Evolutionary conservation across 1,140 invertebrate genomes (phyloP), one percentile per base, ranked within the genome.

Genomic region (Lordiphosa clarofinis): DNA sequence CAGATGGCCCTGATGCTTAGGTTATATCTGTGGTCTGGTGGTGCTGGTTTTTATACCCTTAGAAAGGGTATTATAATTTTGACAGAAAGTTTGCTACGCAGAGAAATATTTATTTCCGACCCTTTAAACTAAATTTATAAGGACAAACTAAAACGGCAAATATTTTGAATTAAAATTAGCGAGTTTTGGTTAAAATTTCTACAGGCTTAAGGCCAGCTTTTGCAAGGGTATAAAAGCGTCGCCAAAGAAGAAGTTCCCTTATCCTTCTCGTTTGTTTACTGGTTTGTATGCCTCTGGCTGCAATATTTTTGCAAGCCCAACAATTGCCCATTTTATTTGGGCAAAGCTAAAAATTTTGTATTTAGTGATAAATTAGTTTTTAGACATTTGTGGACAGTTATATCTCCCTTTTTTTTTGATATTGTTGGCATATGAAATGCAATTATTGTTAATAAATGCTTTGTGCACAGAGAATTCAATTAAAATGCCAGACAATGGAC

Each of bases 391-490:
- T 67, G 52, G 76, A 82, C 76, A 82, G 71, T 57, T 53, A 69
- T 67, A 61, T 70, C 52, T 59, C 72, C 12, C 39, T 38, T 52
- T 37, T n/a, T 31, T 28, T n/a, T 31, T 28, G 33, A 2, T 44
- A 24, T 44, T 28, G 9, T 11, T 54, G 57, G 53, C 67, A 60
- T 59, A 54, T 59, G 72, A 67, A 81, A 82, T 82, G 76, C 78
- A 81, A 82, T 81, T 81, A 81, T 81, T 81, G 76, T 68, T 82
- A 82, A 81, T 82, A 81, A 82, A 82, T 81, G 59, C 69, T 57
- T 71, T 61, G 46, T 48, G 39, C 36, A 58, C 50, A 64, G 62
- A 59, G 59, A 81, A 81, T 82, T 81, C 76, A 81, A 81, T 81
- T 82, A 81, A 81, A 81, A 69, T 61, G 46, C 53, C 28, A 67